Conservation (phyloP, 2,797 vertebrate genomes). For the Argyrosomus regius region DNA sequence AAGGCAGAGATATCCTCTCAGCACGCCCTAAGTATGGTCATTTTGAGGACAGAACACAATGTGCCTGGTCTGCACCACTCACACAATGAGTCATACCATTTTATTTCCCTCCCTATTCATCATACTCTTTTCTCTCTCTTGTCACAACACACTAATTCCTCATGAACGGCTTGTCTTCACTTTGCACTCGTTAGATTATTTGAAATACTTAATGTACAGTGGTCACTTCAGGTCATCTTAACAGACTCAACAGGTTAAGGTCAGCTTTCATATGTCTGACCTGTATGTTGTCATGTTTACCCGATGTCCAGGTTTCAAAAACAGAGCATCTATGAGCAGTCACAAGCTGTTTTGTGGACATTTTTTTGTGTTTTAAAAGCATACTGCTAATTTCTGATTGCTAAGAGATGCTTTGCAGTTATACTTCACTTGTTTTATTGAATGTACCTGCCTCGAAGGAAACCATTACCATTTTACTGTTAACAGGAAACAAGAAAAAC, state of each 20-base stretch:
- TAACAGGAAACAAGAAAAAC: neutral
- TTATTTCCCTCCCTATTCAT: conserved; percentile 46
- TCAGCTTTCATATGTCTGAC: neutral
- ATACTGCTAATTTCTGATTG: neutral
- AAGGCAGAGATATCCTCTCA: conserved; percentile 32
- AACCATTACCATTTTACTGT: neutral
- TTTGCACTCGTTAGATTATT: neutral
- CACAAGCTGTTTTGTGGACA: neutral
- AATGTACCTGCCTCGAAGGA: neutral
- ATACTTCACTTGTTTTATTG: neutral
- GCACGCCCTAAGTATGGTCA: conserved; percentile 42
- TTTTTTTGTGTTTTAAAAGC: neutral
- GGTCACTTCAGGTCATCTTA: conserved; percentile 1
- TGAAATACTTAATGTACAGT: neutral
- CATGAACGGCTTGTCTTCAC: neutral
- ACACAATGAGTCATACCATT: conserved; percentile 60
- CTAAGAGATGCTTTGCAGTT: neutral
- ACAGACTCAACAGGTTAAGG: neutral
- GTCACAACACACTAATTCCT: neutral
- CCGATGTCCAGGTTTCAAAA: neutral
- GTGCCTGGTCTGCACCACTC: conserved; percentile 51
- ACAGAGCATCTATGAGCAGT: neutral
- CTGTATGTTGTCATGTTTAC: neutral
- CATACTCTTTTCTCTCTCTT: conserved; percentile 23
- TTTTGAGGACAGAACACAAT: conserved; percentile 60